These are phyloP conservation scores for Paracanthobrama guichenoti DNA, from an alignment of 2,113 vertebrate species.

Conservation along the genomic window DNA sequence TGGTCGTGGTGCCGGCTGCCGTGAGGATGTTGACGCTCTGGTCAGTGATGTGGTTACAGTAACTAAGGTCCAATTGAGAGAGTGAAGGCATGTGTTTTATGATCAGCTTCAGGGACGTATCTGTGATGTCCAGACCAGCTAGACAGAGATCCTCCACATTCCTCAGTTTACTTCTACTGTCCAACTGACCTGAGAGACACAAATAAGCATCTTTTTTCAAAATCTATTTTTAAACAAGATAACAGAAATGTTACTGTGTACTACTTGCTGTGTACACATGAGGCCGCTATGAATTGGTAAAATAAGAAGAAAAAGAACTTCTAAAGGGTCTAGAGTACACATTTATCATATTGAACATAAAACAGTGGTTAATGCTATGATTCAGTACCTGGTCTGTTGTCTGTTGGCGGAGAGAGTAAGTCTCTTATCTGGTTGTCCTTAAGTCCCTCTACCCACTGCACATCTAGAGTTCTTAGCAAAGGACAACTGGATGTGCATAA, in stretches of 20 bases:
- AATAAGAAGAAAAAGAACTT: background rate
- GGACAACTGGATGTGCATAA: slow-evolving; percentile 95
- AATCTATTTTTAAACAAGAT: background rate
- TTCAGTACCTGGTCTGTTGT: slow-evolving; percentile 89
- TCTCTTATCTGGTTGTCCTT: slow-evolving; percentile 97
- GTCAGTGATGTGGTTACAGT: slow-evolving; percentile 95
- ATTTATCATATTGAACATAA: background rate
- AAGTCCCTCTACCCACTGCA: slow-evolving; percentile 96
- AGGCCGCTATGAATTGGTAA: background rate
- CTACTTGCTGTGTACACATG: background rate
- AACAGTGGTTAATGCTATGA: background rate
- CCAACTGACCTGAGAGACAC: slow-evolving; percentile 83
- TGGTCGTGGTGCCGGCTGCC: slow-evolving; percentile 89
- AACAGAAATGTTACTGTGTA: background rate
- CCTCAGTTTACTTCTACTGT: slow-evolving; percentile 92
- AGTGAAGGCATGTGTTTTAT: slow-evolving; percentile 91
- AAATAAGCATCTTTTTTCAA: background rate
- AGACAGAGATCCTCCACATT: slow-evolving; percentile 91
- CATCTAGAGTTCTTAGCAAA: slow-evolving; percentile 87
- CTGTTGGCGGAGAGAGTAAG: slow-evolving; percentile 90
- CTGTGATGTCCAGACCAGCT: slow-evolving; percentile 90
- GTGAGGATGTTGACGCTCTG: slow-evolving; percentile 97
- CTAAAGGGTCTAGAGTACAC: background rate
- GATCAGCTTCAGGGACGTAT: slow-evolving; percentile 87
- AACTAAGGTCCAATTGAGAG: slow-evolving; percentile 91